phyloP scores from a whole-genome alignment of 2,888 invertebrate genomes.

The Campoplex capitator region DNA sequence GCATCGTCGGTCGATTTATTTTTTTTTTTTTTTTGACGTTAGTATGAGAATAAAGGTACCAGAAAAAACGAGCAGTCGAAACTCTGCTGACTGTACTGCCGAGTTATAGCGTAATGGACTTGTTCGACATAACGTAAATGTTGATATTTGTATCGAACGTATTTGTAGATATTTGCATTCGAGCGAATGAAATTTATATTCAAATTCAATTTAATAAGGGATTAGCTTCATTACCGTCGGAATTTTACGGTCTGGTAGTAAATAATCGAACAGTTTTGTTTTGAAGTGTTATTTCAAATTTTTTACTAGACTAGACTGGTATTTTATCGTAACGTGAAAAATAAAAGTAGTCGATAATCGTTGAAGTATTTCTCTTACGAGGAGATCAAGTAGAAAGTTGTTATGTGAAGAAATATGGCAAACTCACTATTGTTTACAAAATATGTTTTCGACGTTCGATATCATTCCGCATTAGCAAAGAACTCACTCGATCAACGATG shows the following conservation, averaged over 20 bases:
- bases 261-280: background rate
- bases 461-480: slow-evolving; percentile 49
- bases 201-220: background rate
- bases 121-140: no score
- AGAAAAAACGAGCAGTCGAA: slow-evolving; percentile 12
- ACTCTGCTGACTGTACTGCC: no score
- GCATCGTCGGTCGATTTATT: slow-evolving; percentile 26
- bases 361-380: slow-evolving; percentile 11
- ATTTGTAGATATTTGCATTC: background rate
- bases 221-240: background rate
- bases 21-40: background rate
- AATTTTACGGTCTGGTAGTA: background rate
- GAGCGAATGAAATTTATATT: background rate
- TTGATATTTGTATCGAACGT: no score
- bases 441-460: slow-evolving; percentile 30
- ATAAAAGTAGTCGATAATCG: background rate
- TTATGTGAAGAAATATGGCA: slow-evolving; percentile 28
- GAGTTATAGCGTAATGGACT: background rate
- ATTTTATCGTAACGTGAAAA: slow-evolving; percentile 4
- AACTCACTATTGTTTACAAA: slow-evolving; percentile 57
- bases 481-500: slow-evolving; percentile 59
- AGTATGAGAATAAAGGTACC: slow-evolving; percentile 17
- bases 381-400: background rate
- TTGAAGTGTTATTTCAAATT: background rate
- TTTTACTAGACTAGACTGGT: background rate